Evolutionary conservation across 1,140 invertebrate species (phyloP).

Genomic region (Littorina saxatilis): DNA sequence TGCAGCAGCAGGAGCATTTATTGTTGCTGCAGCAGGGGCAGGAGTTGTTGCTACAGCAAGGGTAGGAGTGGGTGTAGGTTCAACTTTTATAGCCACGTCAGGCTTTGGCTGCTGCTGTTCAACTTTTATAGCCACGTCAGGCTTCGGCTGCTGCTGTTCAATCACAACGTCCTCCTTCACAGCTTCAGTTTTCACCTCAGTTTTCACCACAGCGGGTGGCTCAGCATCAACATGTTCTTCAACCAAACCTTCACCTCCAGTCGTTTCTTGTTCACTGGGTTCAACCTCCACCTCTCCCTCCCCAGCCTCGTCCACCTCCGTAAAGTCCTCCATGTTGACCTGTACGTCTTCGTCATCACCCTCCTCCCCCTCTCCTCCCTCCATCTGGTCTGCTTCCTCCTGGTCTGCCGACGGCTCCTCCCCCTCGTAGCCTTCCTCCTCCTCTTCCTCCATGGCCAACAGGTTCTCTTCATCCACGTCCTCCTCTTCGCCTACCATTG

Average conservation of each 20-base stretch:
- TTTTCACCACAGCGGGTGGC: neutral
- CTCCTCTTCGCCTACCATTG: conserved; percentile 27
- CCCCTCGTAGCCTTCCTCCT: neutral
- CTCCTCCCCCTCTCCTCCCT: neutral
- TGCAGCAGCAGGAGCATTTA: neutral
- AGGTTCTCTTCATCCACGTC: conserved; percentile 38
- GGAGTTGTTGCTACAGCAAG: conserved; percentile 3
- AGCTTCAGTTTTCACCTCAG: neutral
- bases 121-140: neutral
- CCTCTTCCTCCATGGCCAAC: conserved; percentile 37
- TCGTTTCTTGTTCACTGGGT: conserved; percentile 27
- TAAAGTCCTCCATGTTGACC: neutral
- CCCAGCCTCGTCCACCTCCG: conserved; percentile 42
- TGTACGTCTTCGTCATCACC: conserved; percentile 13
- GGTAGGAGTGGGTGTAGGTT: neutral
- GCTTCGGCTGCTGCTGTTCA: no score
- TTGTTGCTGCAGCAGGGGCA: conserved; percentile 11
- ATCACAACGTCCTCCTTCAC: no score
- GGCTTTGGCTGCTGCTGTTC: neutral
- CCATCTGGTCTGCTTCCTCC: conserved; percentile 14
- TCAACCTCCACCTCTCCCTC: conserved; percentile 63
- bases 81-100: neutral
- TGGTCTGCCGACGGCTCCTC: neutral
- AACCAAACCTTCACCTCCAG: conserved; percentile 37
- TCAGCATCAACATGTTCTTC: conserved; percentile 23